These are phyloP conservation scores for Neomonachus schauinslandi DNA, from an alignment of 2,113 vertebrate species.

Conservation along the genomic window DNA sequence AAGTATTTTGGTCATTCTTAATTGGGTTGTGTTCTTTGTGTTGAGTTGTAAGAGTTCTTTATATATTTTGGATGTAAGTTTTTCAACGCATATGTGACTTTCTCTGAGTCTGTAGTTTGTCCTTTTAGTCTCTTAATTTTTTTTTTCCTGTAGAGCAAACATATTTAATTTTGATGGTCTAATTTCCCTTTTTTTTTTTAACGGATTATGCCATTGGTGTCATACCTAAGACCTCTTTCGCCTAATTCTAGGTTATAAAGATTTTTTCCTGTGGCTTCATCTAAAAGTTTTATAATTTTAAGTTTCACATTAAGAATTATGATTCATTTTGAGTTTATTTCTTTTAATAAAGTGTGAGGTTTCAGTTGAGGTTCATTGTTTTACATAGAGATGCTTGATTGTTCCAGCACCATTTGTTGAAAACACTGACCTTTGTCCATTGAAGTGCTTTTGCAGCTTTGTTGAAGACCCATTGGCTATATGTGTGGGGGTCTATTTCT, in stretches of 20 bases:
- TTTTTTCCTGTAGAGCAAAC: neutral
- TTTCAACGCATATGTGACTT: neutral
- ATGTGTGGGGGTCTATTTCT: neutral
- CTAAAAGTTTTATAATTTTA: neutral
- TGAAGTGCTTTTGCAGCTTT: constrained; percentile 17
- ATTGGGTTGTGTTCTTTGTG: neutral
- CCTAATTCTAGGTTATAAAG: neutral
- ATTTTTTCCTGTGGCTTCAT: neutral
- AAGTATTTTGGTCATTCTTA: neutral
- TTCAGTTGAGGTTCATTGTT: neutral
- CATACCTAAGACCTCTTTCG: neutral
- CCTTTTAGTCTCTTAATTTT: neutral
- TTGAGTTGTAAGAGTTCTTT: constrained; percentile 31
- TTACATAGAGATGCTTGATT: neutral
- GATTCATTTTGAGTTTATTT: constrained; percentile 42
- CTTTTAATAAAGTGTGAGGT: neutral
- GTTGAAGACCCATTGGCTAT: neutral
- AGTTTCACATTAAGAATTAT: constrained; percentile 31
- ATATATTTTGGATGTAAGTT: constrained; percentile 7
- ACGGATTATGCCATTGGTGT: neutral
- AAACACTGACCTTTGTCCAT: neutral
- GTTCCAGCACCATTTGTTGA: neutral
- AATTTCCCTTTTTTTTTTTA: neutral
- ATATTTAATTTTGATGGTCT: neutral
- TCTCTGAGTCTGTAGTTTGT: neutral